Evolutionary conservation across 2,888 invertebrate genomes (phyloP), one percentile per base, ranked within the genome.

Genomic region (Acrocera orbiculus): DNA sequence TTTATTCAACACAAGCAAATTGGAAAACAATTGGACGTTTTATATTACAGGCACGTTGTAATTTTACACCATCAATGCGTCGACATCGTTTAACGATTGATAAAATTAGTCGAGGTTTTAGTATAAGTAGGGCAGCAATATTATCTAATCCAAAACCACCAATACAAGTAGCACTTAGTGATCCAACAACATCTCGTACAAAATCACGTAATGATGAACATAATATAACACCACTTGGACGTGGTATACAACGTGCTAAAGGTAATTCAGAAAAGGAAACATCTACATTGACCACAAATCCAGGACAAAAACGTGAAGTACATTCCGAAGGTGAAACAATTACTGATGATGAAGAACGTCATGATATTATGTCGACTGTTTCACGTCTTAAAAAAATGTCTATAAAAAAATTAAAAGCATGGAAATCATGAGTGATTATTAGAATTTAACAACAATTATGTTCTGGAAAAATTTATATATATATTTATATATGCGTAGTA

Each of bases 1-100:
- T 92, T 0, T 90, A 87, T 56, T 71, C 78, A 24, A 81, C 83
- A 0, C 92, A 90, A 63, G 78, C 81, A 0, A 73, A 77, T 41
- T 92, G 90, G 90, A 86, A 86, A 52, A 82, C 82, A 0, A 69
- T 85, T 1, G 90, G 90, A 0, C 66, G 85, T 23, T 81, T 82
- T 47, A 76, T 81, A 1, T 58, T 81, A 29, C 73, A 76, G 43
- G 80, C 80, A 46, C 66, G 75, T n/a, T 66, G 69, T 8, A 72
- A 67, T 16, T 69, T 71, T 0, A 58, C 76, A 1, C 75, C 76
- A 3, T 60, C 66, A 2, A 56, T 72, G 4, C 65, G 72, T 34
- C 58, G 71, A 34, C 62, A 64, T 46, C 53, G 63, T 16, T 68
- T 73, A 0, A 69, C 65, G 23, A 63, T 66, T 1, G 64, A 64